A percentile compares a stretch with the other conserved stretches of the same genome.
Evolutionary conservation across 2,113 vertebrate species (phyloP).

Genomic region (Bos indicus): DNA sequence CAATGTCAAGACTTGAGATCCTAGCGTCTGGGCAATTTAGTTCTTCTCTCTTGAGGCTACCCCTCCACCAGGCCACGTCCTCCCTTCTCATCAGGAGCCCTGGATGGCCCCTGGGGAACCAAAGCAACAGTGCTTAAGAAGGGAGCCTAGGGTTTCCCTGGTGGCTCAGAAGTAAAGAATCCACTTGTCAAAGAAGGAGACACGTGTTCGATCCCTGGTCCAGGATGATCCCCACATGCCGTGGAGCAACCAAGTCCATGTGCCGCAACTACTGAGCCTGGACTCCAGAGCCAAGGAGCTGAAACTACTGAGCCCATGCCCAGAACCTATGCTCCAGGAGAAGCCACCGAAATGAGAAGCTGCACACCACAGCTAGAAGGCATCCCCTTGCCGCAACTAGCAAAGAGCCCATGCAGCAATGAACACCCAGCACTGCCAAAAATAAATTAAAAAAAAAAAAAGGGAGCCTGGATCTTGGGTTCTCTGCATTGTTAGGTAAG

Average conservation of each 20-base stretch:
- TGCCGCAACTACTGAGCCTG: not conserved
- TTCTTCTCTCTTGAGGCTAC: not conserved
- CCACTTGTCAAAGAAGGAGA: not conserved
- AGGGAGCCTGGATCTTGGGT: not conserved
- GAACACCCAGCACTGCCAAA: not conserved
- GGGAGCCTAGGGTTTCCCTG: not conserved
- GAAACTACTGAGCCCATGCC: not conserved
- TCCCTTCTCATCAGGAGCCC: not conserved
- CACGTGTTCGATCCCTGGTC: not conserved
- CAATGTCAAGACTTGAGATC: not conserved
- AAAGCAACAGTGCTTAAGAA: not conserved
- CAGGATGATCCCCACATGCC: not conserved
- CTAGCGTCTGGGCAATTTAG: not conserved
- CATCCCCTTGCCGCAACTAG: not conserved
- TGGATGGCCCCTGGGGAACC: not conserved
- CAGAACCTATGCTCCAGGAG: not conserved
- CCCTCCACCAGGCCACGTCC: not conserved
- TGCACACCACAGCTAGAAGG: not conserved
- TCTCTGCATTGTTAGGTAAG: not conserved
- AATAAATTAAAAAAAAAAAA: not conserved
- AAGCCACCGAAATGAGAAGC: not conserved
- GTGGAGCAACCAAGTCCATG: not conserved
- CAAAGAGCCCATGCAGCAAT: not conserved
- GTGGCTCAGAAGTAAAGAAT: not conserved
- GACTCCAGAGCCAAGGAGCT: not conserved